Percentiles rank a stretch among this genome's conserved stretches.
These are phyloP conservation scores for Cryptus armator DNA, from an alignment of 2,888 invertebrate species.

Conservation along the genomic window DNA sequence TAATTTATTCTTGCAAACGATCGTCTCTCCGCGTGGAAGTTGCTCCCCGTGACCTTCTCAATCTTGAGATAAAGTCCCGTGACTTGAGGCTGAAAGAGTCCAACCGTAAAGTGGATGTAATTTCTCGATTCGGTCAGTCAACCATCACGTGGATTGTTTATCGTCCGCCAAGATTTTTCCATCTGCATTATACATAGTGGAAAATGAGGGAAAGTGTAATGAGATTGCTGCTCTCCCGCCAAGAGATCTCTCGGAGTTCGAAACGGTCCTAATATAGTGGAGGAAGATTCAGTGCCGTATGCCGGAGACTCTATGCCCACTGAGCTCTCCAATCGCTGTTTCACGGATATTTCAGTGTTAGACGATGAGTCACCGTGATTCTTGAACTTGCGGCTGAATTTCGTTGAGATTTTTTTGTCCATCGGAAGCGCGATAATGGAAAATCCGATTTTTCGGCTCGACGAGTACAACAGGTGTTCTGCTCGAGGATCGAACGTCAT, in stretches of 20 bases:
- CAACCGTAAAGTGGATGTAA: background rate
- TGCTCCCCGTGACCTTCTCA: slow-evolving; percentile 44
- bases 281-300: slow-evolving; percentile 32
- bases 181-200: background rate
- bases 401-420: slow-evolving; percentile 23
- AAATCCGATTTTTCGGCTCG: background rate
- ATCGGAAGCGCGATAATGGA: background rate
- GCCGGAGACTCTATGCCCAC: background rate
- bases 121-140: background rate
- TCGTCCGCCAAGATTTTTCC: background rate
- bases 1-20: background rate
- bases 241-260: slow-evolving; percentile 19
- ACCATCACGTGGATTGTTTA: background rate
- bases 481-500: background rate
- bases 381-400: slow-evolving; percentile 46
- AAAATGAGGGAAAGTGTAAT: background rate
- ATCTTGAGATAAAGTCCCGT: slow-evolving; percentile 16
- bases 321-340: background rate
- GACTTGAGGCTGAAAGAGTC: background rate
- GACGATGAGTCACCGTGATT: slow-evolving; percentile 65
- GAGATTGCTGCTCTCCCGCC: slow-evolving; percentile 24
- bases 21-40: background rate
- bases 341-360: slow-evolving; percentile 38
- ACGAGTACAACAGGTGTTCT: slow-evolving; percentile 8
- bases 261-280: slow-evolving; percentile 45